These are phyloP conservation scores for Apamea epomidion DNA, from an alignment of 2,888 invertebrate species.

Conservation along the genomic window DNA sequence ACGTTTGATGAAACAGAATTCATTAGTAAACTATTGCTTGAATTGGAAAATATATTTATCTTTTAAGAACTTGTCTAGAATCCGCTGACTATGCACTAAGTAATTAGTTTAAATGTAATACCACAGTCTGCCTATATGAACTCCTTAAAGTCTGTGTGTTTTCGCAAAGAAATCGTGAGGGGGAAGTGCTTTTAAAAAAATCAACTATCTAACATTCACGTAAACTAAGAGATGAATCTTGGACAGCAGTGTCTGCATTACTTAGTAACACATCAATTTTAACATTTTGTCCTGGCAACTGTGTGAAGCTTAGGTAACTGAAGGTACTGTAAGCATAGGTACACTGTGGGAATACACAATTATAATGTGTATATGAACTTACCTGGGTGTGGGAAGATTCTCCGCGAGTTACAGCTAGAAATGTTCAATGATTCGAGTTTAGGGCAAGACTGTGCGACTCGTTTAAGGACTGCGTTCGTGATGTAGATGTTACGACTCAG, in stretches of 20 bases:
- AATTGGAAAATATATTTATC: neutral
- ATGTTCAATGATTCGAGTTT: conserved; percentile 86
- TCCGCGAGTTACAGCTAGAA: conserved; percentile 83
- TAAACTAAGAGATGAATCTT: neutral
- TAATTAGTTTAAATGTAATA: neutral
- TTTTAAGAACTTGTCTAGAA: neutral
- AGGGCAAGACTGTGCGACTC: conserved; percentile 85
- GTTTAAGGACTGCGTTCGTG: conserved; percentile 88
- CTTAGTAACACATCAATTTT: neutral
- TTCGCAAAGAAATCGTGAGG: neutral
- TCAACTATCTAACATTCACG: no score
- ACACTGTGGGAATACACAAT: neutral
- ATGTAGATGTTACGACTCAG: conserved; percentile 86
- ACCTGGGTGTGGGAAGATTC: conserved; percentile 75
- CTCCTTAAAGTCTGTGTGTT: neutral
- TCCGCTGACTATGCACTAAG: neutral
- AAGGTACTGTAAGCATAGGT: neutral
- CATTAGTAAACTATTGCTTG: neutral
- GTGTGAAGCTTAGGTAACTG: neutral
- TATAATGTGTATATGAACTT: conserved; percentile 40
- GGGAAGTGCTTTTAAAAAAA: neutral
- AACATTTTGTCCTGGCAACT: neutral
- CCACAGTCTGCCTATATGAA: neutral
- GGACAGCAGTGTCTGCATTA: no score
- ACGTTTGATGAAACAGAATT: neutral